Conservation (phyloP, 2,113 vertebrate genomes). For the Clupea harengus region DNA sequence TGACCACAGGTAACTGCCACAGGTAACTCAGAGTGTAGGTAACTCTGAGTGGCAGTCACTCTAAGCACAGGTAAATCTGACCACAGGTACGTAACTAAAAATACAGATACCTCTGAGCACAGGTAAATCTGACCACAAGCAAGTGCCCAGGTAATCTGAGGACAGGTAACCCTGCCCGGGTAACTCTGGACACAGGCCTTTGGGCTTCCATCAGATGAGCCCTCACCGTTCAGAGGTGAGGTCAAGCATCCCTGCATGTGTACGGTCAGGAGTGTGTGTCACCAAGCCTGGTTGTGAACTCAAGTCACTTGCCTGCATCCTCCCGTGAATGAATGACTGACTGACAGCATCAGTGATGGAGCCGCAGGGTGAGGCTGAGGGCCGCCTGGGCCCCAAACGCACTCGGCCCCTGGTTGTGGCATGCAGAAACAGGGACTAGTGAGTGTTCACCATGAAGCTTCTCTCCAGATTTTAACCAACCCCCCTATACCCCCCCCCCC, state of each 20-base stretch:
- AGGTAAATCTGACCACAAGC: not conserved
- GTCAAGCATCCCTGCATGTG: not conserved
- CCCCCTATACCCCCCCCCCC: slow-evolving; percentile 23
- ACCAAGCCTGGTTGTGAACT: slow-evolving; percentile 48
- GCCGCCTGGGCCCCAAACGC: slow-evolving; percentile 38
- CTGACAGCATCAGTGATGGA: slow-evolving; percentile 46
- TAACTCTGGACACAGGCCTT: not conserved
- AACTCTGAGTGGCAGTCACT: too few species aligned
- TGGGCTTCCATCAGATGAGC: not conserved
- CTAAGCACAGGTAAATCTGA: not conserved
- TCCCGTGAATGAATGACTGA: slow-evolving; percentile 26
- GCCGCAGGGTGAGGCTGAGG: slow-evolving; percentile 35
- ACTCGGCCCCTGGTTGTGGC: slow-evolving; percentile 61
- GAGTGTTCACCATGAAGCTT: not conserved
- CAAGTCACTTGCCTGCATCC: slow-evolving; percentile 41
- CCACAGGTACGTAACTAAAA: not conserved
- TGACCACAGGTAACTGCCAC: too few species aligned
- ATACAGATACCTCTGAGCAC: not conserved
- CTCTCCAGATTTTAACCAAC: not conserved
- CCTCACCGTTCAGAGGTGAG: not conserved
- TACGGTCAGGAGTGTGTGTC: slow-evolving; percentile 29
- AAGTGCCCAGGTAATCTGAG: too few species aligned
- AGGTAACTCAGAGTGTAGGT: too few species aligned
- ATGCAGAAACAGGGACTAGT: slow-evolving; percentile 64
- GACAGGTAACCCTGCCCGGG: not conserved